Evolutionary conservation across 2,113 vertebrate genomes (phyloP).

Genomic region (Myotis brandtii): DNA sequence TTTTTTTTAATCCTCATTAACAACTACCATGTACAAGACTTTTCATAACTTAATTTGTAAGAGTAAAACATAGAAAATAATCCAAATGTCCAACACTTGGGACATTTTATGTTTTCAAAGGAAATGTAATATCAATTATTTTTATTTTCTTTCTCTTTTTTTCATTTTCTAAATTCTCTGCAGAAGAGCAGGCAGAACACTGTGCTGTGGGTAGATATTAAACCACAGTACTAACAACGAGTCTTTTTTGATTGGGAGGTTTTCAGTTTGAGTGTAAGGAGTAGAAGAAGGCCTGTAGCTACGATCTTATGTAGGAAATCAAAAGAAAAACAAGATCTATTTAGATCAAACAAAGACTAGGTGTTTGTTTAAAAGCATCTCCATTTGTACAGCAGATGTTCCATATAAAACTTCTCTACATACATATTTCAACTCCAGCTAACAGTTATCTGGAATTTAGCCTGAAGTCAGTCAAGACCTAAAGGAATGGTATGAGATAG

Average conservation of each 20-base stretch:
- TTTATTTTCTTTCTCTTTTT: neutral
- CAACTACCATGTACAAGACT: neutral
- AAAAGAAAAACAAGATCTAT: conserved; percentile 38
- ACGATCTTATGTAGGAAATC: conserved; percentile 33
- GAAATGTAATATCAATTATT: neutral
- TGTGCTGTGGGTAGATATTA: neutral
- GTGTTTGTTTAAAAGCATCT: conserved; percentile 45
- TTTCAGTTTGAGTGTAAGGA: neutral
- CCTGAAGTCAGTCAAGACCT: conserved; percentile 23
- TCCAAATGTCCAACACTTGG: neutral
- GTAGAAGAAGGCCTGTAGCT: neutral
- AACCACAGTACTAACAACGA: neutral
- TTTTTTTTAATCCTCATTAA: neutral
- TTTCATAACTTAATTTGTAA: conserved; percentile 5
- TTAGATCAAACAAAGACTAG: conserved; percentile 46
- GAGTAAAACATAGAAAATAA: neutral
- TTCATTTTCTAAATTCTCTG: conserved; percentile 1
- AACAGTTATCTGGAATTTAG: conserved; percentile 57
- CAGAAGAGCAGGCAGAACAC: neutral
- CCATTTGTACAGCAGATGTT: conserved; percentile 74
- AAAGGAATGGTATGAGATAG: neutral
- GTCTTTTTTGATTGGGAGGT: neutral
- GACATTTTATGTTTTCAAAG: conserved; percentile 6
- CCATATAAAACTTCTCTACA: conserved; percentile 44
- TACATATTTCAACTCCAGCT: conserved; percentile 34